Evolutionary conservation across 2,113 vertebrate genomes (phyloP), one percentile per base, ranked within the genome.

Genomic region (Chascanopsetta lugubris): DNA sequence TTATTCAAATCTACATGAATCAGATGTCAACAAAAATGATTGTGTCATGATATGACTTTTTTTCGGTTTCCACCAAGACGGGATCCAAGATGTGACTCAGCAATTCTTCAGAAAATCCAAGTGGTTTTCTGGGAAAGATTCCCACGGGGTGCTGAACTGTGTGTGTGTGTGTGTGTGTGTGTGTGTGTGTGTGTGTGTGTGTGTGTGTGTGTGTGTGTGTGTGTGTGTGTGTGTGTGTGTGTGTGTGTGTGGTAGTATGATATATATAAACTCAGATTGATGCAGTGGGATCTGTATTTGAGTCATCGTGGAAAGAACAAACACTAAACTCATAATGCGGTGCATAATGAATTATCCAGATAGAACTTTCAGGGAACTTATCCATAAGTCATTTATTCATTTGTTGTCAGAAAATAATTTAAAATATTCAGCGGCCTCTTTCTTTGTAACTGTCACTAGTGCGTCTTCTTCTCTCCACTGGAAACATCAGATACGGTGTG

Each of bases 361-460:
- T n/a, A n/a, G n/a, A n/a, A n/a, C n/a, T n/a, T n/a, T n/a, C n/a
- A n/a, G n/a, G n/a, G n/a, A n/a, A n/a, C n/a, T n/a, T n/a, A n/a
- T n/a, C n/a, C n/a, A n/a, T 29, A 8, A 29, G 27, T 5, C 15
- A 47, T 75, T 70, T 43, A 34, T 43, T 67, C 15, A 53, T 61
- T 48, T 51, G 15, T 54, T 40, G 18, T 59, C 17, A 48, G 5
- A 49, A 34, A 48, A 7, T 8, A 8, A 27, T 27, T 25, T 54
- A 6, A 24, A 36, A 38, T 36, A 26, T 69, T 69, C 9, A 9
- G 21, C 6, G 34, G 43, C 34, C 60, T 62, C 2, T 3, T 27
- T 11, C 2, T 3, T 27, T 11, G 53, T 59, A 56, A 69, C 50
- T 69, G 38, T 15, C 34, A 12, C 36, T 20, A 34, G 40, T 20